Base-by-base conservation (phyloP, 2,888 invertebrate genomes). In the Gymnoscelis rufifasciata region DNA sequence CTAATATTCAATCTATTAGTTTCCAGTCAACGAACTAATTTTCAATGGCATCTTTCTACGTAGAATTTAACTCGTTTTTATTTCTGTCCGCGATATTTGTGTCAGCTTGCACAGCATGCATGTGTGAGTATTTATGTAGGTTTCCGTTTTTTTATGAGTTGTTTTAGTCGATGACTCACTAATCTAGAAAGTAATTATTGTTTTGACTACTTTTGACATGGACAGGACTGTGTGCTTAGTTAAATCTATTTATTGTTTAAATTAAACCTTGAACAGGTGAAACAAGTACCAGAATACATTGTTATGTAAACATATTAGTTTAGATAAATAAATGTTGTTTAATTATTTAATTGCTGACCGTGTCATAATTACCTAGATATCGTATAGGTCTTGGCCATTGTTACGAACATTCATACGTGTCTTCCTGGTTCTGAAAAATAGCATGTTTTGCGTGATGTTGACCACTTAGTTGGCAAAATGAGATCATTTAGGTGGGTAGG, bases 1-100 rank as follows among this genome's bases (percentile, higher is more conserved):
- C n/a, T n/a, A 11, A 30, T 8, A 41, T 2, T 14, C 14, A 33
- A 33, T 15, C 5, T 14, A 33, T 33, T 5, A 5, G 1, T n/a
- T 33, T 33, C 15, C 14, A 10, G n/a, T 13, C 15, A 33, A 33
- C 13, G n/a, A n/a, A 15, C 6, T 8, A 15, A 33, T n/a, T 10
- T 33, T 14, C 57, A 49, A 57, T 50, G 49, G 54, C 59, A 64
- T 62, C 56, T 55, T 61, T 53, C 54, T 41, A 56, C 59, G 61
- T 69, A 62, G 60, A 60, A 62, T 59, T 61, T 63, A 19, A 19
- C 62, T 50, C 54, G 29, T 59, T 58, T 55, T 63, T 72, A 72
- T 74, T 72, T 73, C 66, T 70, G 71, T 64, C 67, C 53, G 51
- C 53, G 57, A 66, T 69, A 72, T 71, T 67, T 64, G 67, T 72